phyloP scores from a whole-genome alignment of 2,888 invertebrate species.

The Leptinotarsa tumamoca region DNA sequence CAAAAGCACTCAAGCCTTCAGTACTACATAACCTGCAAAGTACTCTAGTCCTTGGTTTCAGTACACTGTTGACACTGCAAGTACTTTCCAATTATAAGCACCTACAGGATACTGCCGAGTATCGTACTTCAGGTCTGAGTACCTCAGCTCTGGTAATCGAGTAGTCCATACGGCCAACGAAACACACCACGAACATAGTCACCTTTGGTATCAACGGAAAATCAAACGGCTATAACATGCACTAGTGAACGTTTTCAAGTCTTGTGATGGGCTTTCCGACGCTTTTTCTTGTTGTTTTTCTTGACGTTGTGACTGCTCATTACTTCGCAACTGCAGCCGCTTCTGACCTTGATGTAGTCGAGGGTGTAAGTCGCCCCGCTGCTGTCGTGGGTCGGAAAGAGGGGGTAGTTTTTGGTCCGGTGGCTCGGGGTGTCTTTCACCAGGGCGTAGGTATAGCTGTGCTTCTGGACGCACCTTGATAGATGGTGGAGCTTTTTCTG shows the following conservation, averaged over 20 bases:
- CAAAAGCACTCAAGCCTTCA: not conserved
- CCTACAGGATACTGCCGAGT: not conserved
- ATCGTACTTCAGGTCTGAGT: not conserved
- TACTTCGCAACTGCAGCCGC: slow-evolving; percentile 88
- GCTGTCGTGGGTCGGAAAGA: slow-evolving; percentile 69
- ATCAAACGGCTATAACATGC: not conserved
- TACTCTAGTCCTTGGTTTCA: not conserved
- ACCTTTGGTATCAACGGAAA: slow-evolving; percentile 39
- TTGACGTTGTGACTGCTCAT: slow-evolving; percentile 57
- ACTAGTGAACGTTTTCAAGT: slow-evolving; percentile 15
- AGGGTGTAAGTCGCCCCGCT: slow-evolving; percentile 74
- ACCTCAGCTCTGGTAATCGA: slow-evolving; percentile 2
- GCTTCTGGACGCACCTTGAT: slow-evolving; percentile 86
- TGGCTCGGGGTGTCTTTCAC: slow-evolving; percentile 73
- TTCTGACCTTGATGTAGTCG: slow-evolving; percentile 85
- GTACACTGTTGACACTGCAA: too few relatives aligned
- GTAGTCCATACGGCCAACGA: slow-evolving; percentile 19
- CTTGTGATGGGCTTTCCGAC: slow-evolving; percentile 13
- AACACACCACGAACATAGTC: slow-evolving; percentile 29
- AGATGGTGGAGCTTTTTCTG: slow-evolving; percentile 74
- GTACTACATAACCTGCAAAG: not conserved
- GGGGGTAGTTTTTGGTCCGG: slow-evolving; percentile 63
- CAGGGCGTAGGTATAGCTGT: slow-evolving; percentile 86
- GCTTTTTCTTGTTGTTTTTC: slow-evolving; percentile 45
- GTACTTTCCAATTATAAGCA: too few relatives aligned